A percentile compares a stretch with the other conserved stretches of the same genome.
phyloP scores from a whole-genome alignment of 2,888 invertebrate genomes.

The Tuberolachnus salignus region DNA sequence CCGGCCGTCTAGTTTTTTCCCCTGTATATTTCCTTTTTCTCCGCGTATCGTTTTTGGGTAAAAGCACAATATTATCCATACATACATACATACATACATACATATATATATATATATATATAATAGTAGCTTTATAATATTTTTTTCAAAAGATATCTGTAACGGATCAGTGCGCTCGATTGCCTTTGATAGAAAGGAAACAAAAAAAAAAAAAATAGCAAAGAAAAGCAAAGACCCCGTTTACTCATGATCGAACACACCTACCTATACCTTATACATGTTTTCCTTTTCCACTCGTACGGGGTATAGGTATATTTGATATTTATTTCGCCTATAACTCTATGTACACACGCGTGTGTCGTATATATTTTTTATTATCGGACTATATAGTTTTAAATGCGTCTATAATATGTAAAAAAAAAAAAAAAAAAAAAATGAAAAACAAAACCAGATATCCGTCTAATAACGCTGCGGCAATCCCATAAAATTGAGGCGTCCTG shows the following conservation, averaged over 20 bases:
- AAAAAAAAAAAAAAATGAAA: no score
- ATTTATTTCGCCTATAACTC: background rate
- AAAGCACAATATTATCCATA: conserved; percentile 43
- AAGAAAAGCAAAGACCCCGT: conserved; percentile 45
- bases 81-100: no score
- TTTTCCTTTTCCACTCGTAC: conserved; percentile 5
- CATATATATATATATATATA: background rate
- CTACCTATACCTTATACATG: background rate
- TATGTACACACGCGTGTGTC: background rate
- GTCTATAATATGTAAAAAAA: background rate
- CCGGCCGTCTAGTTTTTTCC: background rate
- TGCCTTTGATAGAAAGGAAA: conserved; percentile 49
- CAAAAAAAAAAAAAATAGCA: conserved; percentile 22
- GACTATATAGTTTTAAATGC: background rate
- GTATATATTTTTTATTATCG: background rate
- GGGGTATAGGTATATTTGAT: background rate
- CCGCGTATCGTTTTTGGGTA: conserved; percentile 22
- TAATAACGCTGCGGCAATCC: no score
- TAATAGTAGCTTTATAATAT: conserved; percentile 31
- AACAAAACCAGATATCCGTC: no score
- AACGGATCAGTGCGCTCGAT: conserved; percentile 56
- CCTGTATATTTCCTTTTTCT: background rate
- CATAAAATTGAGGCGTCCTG: no score
- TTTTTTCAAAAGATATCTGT: conserved; percentile 52
- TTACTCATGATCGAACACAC: conserved; percentile 49